Conservation (phyloP, 1,140 invertebrate species). For the Drosophila asahinai region DNA sequence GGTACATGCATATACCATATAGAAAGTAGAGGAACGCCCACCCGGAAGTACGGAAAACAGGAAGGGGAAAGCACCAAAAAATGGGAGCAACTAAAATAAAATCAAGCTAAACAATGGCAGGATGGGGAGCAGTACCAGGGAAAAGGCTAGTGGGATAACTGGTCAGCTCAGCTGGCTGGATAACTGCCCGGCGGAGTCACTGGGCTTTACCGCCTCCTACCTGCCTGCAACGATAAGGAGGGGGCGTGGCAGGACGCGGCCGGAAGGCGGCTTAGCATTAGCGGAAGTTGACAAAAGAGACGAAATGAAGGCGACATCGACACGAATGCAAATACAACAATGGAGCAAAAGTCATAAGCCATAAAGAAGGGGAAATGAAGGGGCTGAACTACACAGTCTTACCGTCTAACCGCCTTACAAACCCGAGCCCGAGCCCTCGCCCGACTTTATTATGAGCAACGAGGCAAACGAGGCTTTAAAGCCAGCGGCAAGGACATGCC, state of each 20-base stretch:
- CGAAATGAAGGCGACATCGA: slow-evolving; percentile 43
- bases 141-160: slow-evolving; percentile 37
- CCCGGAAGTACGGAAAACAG: slow-evolving; percentile 5
- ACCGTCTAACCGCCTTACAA: not conserved
- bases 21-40: slow-evolving; percentile 5
- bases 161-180: slow-evolving; percentile 44
- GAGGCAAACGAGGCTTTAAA: slow-evolving; percentile 30
- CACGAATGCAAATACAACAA: slow-evolving; percentile 68
- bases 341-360: slow-evolving; percentile 65
- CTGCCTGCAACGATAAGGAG: not conserved
- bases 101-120: slow-evolving; percentile 56
- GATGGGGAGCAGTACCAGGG: slow-evolving; percentile 3
- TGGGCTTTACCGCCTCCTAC: slow-evolving; percentile 34
- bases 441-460: slow-evolving; percentile 46
- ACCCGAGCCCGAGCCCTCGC: not conserved
- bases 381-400: slow-evolving; percentile 23
- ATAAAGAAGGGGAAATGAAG: slow-evolving; percentile 27
- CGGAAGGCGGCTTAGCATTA: slow-evolving; percentile 36
- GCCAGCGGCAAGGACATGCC: slow-evolving; percentile 65
- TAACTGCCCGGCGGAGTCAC: slow-evolving; percentile 43
- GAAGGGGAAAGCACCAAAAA: slow-evolving; percentile 36
- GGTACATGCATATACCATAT: slow-evolving; percentile 8
- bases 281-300: slow-evolving; percentile 62
- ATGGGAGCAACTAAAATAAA: slow-evolving; percentile 59
- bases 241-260: slow-evolving; percentile 5